Evolutionary conservation across 1,140 invertebrate species (phyloP).

Genomic region (Matsumurasca onukii): DNA sequence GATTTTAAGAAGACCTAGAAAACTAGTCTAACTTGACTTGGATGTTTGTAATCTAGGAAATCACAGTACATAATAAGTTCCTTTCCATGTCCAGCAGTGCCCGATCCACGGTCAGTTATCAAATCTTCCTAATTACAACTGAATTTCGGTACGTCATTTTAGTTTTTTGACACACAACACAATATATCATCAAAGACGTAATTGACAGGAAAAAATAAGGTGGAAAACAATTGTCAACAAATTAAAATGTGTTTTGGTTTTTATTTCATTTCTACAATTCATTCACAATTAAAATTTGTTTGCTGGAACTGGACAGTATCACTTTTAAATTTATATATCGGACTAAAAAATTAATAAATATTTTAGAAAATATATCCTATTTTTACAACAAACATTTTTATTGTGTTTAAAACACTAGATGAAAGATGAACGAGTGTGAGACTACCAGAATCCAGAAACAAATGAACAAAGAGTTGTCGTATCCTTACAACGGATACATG

Average conservation of each 20-base stretch:
- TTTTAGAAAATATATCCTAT: slow-evolving; percentile 25
- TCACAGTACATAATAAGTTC: too few relatives aligned
- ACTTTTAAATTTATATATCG: slow-evolving; percentile 22
- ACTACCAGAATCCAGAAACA: slow-evolving; percentile 33
- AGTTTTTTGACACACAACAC: too few relatives aligned
- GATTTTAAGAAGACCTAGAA: too few relatives aligned
- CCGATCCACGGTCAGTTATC: too few relatives aligned
- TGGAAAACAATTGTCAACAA: slow-evolving; percentile 26
- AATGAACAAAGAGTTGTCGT: slow-evolving; percentile 21
- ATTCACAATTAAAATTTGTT: slow-evolving; percentile 37
- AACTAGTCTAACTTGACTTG: too few relatives aligned
- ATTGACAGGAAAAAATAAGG: too few relatives aligned
- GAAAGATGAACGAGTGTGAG: background rate
- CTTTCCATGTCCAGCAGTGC: too few relatives aligned
- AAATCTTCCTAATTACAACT: too few relatives aligned
- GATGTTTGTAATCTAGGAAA: too few relatives aligned
- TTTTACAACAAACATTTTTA: slow-evolving; percentile 24
- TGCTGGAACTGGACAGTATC: slow-evolving; percentile 32
- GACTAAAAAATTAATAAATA: slow-evolving; percentile 24
- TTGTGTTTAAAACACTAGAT: background rate
- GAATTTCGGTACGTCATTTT: too few relatives aligned
- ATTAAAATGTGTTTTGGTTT: slow-evolving; percentile 39
- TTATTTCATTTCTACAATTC: slow-evolving; percentile 39
- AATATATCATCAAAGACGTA: too few relatives aligned
- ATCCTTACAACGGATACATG: slow-evolving; percentile 38